Conservation (phyloP, 2,888 invertebrate species). For the Scaeva pyrastri region DNA sequence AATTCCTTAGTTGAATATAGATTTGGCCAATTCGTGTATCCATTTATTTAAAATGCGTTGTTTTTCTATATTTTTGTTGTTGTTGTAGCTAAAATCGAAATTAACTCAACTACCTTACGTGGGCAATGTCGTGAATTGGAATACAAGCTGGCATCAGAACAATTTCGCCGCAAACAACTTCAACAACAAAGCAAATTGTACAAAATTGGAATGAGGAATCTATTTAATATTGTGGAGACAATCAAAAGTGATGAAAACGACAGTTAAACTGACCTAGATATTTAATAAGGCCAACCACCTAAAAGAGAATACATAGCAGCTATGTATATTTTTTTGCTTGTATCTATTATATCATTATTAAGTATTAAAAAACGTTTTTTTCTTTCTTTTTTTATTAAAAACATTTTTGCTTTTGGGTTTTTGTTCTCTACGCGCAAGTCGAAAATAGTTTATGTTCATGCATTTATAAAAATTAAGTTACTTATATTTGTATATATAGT, state of each 20-base stretch:
- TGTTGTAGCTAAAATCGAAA: conserved; percentile 41
- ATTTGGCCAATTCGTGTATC: not conserved
- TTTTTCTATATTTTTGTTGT: not conserved
- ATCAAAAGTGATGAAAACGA: conserved; percentile 76
- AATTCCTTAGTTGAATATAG: no score
- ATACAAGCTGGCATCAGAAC: conserved; percentile 76
- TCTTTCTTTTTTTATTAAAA: not conserved
- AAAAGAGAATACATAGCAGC: not conserved
- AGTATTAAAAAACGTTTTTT: not conserved
- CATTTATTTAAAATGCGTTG: not conserved
- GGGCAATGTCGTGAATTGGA: conserved; percentile 76
- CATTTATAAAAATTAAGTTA: conserved; percentile 22
- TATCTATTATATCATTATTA: not conserved
- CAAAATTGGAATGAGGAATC: conserved; percentile 78
- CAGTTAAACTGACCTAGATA: conserved; percentile 34
- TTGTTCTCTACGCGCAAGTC: not conserved
- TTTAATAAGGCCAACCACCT: not conserved
- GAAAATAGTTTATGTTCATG: not conserved
- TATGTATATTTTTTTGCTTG: not conserved
- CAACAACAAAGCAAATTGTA: conserved; percentile 77
- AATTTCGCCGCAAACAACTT: conserved; percentile 76
- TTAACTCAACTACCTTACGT: conserved; percentile 51
- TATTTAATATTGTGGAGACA: conserved; percentile 78
- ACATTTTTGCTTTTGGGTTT: conserved; percentile 11
- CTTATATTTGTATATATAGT: conserved; percentile 30